Evolutionary conservation across 1,140 invertebrate genomes (phyloP).

Genomic region (Drosophila saltans): DNA sequence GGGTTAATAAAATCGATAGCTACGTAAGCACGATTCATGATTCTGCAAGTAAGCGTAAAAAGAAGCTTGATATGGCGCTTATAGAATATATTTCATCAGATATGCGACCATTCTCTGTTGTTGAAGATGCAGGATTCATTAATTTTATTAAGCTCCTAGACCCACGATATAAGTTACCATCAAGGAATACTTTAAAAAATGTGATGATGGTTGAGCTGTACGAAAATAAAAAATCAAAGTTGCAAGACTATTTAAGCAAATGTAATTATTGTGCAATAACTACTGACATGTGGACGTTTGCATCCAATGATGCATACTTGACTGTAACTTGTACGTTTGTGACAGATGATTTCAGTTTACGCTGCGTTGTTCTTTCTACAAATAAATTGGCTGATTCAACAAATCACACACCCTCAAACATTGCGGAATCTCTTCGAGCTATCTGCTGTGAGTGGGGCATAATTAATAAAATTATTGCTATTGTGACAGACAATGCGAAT

Average conservation of each 20-base stretch:
- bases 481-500: not conserved
- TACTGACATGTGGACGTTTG: too few relatives aligned
- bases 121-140: too few relatives aligned
- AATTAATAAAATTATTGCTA: too few relatives aligned
- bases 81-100: too few relatives aligned
- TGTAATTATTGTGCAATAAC: too few relatives aligned
- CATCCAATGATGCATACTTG: too few relatives aligned
- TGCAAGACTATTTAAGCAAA: not conserved
- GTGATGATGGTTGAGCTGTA: conserved; percentile 3
- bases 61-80: too few relatives aligned
- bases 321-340: not conserved
- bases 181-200: conserved; percentile 6
- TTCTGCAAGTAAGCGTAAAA: too few relatives aligned
- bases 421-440: not conserved
- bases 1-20: too few relatives aligned
- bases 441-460: not conserved
- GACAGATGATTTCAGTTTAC: not conserved
- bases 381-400: not conserved
- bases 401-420: not conserved
- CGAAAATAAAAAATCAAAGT: not conserved
- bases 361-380: not conserved
- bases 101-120: too few relatives aligned
- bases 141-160: not conserved
- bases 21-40: too few relatives aligned
- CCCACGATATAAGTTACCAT: conserved; percentile 5